Percentiles rank a stretch among this genome's conserved stretches.
These are phyloP conservation scores for Lepus americanus DNA, from an alignment of 2,113 vertebrate species.

Conservation along the genomic window DNA sequence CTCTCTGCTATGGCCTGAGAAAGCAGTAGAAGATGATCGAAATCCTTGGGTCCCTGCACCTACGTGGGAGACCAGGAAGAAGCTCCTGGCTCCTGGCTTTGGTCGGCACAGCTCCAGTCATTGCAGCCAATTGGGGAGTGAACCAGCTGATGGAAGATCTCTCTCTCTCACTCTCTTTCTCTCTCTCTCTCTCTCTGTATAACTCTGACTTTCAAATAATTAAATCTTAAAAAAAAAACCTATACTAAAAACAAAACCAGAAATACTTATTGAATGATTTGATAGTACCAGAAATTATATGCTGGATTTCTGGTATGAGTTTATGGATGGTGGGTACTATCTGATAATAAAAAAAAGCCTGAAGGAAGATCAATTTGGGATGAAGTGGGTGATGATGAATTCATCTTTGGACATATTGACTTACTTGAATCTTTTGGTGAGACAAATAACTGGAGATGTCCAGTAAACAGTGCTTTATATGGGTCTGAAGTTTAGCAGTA, in stretches of 20 bases:
- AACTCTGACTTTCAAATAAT: too few relatives aligned
- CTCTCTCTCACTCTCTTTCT: too few relatives aligned
- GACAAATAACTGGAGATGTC: neutral
- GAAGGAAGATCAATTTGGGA: neutral
- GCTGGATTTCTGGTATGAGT: neutral
- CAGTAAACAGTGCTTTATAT: neutral
- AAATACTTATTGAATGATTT: neutral
- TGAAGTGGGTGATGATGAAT: neutral
- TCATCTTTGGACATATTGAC: constrained; percentile 8
- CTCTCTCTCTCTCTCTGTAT: too few relatives aligned
- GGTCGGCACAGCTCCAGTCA: too few relatives aligned
- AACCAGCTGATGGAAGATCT: too few relatives aligned
- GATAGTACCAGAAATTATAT: neutral
- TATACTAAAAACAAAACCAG: neutral
- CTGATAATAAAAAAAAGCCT: neutral
- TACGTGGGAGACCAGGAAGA: too few relatives aligned
- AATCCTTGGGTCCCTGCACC: too few relatives aligned
- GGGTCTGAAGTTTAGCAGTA: neutral
- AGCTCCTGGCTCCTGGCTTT: too few relatives aligned
- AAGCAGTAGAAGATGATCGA: too few relatives aligned
- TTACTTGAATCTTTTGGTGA: constrained; percentile 22
- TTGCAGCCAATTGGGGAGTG: too few relatives aligned
- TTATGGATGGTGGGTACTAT: neutral
- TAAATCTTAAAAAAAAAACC: too few relatives aligned
- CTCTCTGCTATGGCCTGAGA: too few relatives aligned